A percentile compares a stretch with the other conserved stretches of the same genome.
phyloP scores from a whole-genome alignment of 1,140 invertebrate genomes.

The Heliothis subflexa region DNA sequence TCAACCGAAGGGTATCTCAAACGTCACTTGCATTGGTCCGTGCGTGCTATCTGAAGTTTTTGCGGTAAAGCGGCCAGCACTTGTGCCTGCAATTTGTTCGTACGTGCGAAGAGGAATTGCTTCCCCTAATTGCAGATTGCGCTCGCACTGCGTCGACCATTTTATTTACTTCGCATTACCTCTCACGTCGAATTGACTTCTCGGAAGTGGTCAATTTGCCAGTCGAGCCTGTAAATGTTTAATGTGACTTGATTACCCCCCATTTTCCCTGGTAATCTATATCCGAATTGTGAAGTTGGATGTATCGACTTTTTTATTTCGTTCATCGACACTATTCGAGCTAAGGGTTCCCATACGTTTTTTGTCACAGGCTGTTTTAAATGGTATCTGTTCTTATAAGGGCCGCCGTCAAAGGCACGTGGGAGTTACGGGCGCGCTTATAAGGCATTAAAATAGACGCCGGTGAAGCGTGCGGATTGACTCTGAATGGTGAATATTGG shows the following conservation, averaged over 20 bases:
- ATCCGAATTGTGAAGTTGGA: slow-evolving; percentile 21
- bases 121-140: slow-evolving; percentile 71
- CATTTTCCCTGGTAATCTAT: slow-evolving; percentile 40
- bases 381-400: slow-evolving; percentile 64
- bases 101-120: slow-evolving; percentile 79
- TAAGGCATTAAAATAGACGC: slow-evolving; percentile 69
- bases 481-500: slow-evolving; percentile 67
- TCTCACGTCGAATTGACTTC: slow-evolving; percentile 56
- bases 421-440: slow-evolving; percentile 58
- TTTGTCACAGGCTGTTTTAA: slow-evolving; percentile 52
- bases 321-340: slow-evolving; percentile 5
- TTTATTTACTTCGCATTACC: slow-evolving; percentile 63
- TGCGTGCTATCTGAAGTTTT: slow-evolving; percentile 40
- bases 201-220: slow-evolving; percentile 61
- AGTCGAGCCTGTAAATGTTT: slow-evolving; percentile 48
- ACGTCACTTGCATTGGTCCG: slow-evolving; percentile 25
- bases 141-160: slow-evolving; percentile 55
- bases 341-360: background rate
- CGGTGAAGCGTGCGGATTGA: slow-evolving; percentile 62
- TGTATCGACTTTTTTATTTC: background rate
- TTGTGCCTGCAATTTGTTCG: slow-evolving; percentile 77
- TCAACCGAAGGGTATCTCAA: slow-evolving; percentile 29
- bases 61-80: slow-evolving; percentile 53
- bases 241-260: slow-evolving; percentile 53
- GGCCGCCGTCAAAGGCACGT: slow-evolving; percentile 45